Conservation (phyloP, 2,113 vertebrate species). For the Bos javanicus region DNA sequence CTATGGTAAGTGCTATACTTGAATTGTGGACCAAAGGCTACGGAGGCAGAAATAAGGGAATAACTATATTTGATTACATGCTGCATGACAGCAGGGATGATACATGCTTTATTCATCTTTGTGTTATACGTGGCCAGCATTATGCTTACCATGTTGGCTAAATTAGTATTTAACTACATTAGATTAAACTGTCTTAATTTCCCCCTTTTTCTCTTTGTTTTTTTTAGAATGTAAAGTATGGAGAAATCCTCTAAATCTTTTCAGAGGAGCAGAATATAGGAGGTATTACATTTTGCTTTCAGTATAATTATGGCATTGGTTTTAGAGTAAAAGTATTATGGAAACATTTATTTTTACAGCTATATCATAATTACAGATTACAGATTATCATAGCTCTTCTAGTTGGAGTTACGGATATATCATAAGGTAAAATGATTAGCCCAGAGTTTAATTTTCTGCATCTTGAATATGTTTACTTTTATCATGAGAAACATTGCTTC, state of each 20-base stretch:
- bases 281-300: constrained; percentile 83
- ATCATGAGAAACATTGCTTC: neutral
- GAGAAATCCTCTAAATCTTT: constrained; percentile 98
- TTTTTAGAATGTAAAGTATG: constrained; percentile 97
- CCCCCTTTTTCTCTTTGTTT: neutral
- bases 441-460: neutral
- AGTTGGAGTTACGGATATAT: neutral
- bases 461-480: constrained; percentile 22
- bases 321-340: constrained; percentile 18
- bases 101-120: neutral
- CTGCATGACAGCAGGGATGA: neutral
- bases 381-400: neutral
- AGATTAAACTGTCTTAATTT: constrained; percentile 8
- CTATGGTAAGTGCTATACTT: neutral
- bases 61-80: neutral
- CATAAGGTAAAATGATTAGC: constrained; percentile 1
- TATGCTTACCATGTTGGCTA: neutral
- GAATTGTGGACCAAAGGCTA: neutral
- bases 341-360: constrained; percentile 15
- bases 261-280: constrained; percentile 98
- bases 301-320: neutral
- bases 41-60: neutral
- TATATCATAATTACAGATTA: neutral
- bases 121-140: neutral
- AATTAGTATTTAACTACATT: neutral